Base-by-base conservation (phyloP, 2,797 vertebrate genomes). In the Ctenochaetus hawaiiensis region DNA sequence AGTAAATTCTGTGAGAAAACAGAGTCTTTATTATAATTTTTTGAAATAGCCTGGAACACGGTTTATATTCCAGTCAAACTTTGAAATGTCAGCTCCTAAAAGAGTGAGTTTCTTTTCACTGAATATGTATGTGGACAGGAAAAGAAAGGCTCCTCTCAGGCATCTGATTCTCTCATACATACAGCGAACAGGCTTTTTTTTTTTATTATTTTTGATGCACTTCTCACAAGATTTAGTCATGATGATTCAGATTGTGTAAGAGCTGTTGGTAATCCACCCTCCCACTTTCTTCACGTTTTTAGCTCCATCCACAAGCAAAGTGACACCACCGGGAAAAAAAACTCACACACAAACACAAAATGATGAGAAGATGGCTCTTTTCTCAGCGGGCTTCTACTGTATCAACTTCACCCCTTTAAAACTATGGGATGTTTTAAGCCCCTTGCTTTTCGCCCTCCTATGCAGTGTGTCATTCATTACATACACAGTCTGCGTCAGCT, bases 211-310 rank as follows among this genome's bases (percentile, higher is more conserved):
- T 83, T 30, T 67, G 10, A 64, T 67, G 48, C 56, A 7, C 16
- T 77, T 70, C 56, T 66, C 67, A 62, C 45, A 51, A 65, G 41
- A 58, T 78, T 83, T 72, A 74, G 75, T 68, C 79, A 43, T 62
- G 78, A 84, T 87, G 76, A 69, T 82, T 86, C 80, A 74, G 72
- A 59, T 70, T 80, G 62, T 83, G 78, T 70, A 57, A 81, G 81
- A 87, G 77, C 47, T 78, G 60, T 48, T 76, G 62, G 76, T 72
- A 67, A 85, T 79, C 67, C 76, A 74, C 67, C 77, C 75, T 84
- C 76, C 77, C 73, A 81, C 78, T 78, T 84, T 43, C 59, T 81
- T 80, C 75, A 71, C 37, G 22, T 72, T 83, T 87, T 88, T 78
- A 83, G 77, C 76, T 86, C 82, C 80, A 56, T 81, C 72, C 67